These are phyloP conservation scores for Ypsolopha scabrella DNA, from an alignment of 2,888 invertebrate species.

Conservation along the genomic window DNA sequence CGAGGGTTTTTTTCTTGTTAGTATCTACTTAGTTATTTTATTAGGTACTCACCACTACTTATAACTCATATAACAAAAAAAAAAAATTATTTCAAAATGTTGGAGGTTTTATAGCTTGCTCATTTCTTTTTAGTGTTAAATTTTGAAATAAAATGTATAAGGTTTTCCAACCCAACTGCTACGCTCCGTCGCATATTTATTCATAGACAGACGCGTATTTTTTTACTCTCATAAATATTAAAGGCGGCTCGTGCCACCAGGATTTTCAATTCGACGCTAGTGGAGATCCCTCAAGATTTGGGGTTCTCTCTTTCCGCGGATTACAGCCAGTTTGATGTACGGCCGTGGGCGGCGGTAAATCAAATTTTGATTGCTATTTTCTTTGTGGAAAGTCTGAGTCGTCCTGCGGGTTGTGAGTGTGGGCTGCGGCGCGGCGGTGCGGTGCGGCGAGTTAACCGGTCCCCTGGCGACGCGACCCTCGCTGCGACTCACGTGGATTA, in stretches of 20 bases:
- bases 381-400: slow-evolving; percentile 63
- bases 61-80: too few species aligned
- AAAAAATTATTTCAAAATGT: too few species aligned
- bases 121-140: too few species aligned
- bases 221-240: slow-evolving; percentile 62
- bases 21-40: too few species aligned
- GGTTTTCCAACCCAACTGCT: not conserved
- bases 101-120: too few species aligned
- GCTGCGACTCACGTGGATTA: slow-evolving; percentile 44
- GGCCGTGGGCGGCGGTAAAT: slow-evolving; percentile 68
- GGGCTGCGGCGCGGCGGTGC: too few species aligned
- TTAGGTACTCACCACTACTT: too few species aligned
- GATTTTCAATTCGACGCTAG: slow-evolving; percentile 60
- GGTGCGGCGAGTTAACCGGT: slow-evolving; percentile 50
- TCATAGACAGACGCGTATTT: slow-evolving; percentile 46
- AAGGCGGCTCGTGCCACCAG: slow-evolving; percentile 42
- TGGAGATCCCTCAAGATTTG: slow-evolving; percentile 56
- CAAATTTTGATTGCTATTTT: slow-evolving; percentile 71
- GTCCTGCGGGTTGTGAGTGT: slow-evolving; percentile 17
- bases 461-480: slow-evolving; percentile 40
- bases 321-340: slow-evolving; percentile 49
- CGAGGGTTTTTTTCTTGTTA: too few species aligned
- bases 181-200: slow-evolving; percentile 33
- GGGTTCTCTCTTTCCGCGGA: slow-evolving; percentile 56
- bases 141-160: too few species aligned